Conservation (phyloP, 2,888 invertebrate genomes). For the Caenorhabditis sp. region DNA sequence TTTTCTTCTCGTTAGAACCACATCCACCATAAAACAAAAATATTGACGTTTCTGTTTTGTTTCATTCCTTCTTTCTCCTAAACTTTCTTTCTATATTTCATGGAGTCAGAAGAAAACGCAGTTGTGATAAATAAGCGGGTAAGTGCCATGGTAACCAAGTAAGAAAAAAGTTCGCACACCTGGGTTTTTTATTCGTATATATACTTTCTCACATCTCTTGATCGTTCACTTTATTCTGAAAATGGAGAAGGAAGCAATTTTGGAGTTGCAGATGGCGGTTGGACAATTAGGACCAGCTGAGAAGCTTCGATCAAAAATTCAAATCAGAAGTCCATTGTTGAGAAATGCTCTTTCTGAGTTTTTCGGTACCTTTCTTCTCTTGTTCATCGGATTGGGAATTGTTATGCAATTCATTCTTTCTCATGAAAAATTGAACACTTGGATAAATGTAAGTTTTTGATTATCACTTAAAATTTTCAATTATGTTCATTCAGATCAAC, state of each 20-base stretch:
- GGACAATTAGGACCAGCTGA: constrained; percentile 41
- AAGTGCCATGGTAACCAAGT: not conserved
- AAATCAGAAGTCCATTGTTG: constrained; percentile 48
- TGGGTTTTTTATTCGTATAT: not conserved
- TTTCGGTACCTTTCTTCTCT: constrained; percentile 59
- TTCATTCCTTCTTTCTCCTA: not conserved
- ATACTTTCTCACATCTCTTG: not conserved
- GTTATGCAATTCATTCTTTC: constrained; percentile 63
- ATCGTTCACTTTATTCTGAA: not conserved
- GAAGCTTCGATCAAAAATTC: constrained; percentile 48
- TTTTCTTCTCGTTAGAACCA: constrained; percentile 22
- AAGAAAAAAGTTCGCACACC: not conserved
- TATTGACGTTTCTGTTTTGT: not conserved
- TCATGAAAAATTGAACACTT: constrained; percentile 60
- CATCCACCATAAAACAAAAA: not conserved
- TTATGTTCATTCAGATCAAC: constrained; percentile 38
- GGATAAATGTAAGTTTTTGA: constrained; percentile 53
- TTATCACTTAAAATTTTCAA: not conserved
- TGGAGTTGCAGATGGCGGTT: constrained; percentile 30
- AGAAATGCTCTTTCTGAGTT: constrained; percentile 63
- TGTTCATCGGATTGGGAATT: constrained; percentile 63
- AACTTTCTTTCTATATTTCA: not conserved
- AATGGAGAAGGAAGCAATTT: not conserved
- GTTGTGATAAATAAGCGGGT: not conserved
- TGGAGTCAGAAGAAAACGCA: not conserved